Conservation (phyloP, 2,797 vertebrate species). For the Huso huso region DNA sequence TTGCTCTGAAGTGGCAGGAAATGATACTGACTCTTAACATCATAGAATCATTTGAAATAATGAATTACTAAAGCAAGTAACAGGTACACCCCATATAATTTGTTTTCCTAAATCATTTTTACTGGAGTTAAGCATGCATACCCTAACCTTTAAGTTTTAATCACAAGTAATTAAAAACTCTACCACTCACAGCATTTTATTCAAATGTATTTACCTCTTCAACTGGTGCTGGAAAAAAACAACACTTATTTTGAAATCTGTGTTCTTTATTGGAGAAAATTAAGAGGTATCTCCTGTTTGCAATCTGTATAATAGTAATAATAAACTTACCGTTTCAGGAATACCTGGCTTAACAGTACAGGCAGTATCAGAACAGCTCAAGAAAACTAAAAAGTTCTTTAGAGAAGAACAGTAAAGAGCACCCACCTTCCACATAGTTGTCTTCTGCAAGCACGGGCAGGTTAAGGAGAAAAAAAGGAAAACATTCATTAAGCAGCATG, state of each 20-base stretch:
- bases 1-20: not conserved
- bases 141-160: not conserved
- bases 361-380: conserved; percentile 9
- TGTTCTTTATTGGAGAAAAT: not conserved
- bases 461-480: conserved; percentile 96
- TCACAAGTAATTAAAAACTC: not conserved
- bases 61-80: not conserved
- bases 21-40: not conserved
- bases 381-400: conserved; percentile 42
- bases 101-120: not conserved
- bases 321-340: conserved; percentile 20
- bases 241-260: not conserved
- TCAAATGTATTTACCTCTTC: no score
- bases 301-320: not conserved
- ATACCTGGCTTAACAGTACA: conserved; percentile 5
- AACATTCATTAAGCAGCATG: conserved; percentile 99
- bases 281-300: no score
- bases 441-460: conserved; percentile 89
- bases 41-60: not conserved
- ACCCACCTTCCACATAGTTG: conserved; percentile 98
- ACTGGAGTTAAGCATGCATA: not conserved
- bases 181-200: no score
- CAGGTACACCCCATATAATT: not conserved
- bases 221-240: no score
- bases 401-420: conserved; percentile 49